A percentile compares a stretch with the other conserved stretches of the same genome.
Evolutionary conservation across 2,113 vertebrate genomes (phyloP).

Genomic region (Pituophis catenifer): DNA sequence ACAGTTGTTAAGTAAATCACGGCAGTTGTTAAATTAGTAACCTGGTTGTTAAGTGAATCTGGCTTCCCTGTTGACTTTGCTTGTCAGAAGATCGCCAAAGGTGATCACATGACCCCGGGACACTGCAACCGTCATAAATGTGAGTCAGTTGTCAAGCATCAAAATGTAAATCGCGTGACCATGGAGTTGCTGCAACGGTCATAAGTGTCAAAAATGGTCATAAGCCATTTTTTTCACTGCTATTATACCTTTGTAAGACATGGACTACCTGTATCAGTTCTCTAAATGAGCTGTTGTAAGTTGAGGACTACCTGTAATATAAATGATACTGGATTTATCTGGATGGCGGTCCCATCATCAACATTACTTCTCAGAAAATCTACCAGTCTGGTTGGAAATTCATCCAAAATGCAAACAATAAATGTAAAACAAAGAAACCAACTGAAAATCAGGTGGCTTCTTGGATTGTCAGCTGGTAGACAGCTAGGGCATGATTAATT

Average conservation of each 20-base stretch:
- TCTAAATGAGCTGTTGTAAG: not conserved
- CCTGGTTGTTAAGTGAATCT: not conserved
- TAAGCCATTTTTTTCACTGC: not conserved
- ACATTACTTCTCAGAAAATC: not conserved
- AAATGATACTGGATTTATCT: not conserved
- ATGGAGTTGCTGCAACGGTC: not conserved
- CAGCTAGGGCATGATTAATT: not conserved
- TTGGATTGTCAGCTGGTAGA: not conserved
- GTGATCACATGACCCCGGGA: not conserved
- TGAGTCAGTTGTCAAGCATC: not conserved
- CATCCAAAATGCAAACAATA: not conserved
- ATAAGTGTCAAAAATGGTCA: not conserved
- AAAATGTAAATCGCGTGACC: not conserved
- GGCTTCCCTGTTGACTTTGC: not conserved
- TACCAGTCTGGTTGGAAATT: not conserved
- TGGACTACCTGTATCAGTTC: not conserved
- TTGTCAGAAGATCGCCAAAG: not conserved
- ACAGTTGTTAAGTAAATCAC: not conserved
- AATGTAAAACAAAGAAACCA: not conserved
- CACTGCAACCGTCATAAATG: not conserved
- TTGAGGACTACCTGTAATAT: not conserved
- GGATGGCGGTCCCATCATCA: too few relatives aligned
- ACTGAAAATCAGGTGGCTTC: not conserved
- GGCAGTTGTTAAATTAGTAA: not conserved
- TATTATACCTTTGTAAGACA: not conserved